These are phyloP conservation scores for Danio choprae DNA, from an alignment of 2,797 vertebrate species.

Conservation along the genomic window DNA sequence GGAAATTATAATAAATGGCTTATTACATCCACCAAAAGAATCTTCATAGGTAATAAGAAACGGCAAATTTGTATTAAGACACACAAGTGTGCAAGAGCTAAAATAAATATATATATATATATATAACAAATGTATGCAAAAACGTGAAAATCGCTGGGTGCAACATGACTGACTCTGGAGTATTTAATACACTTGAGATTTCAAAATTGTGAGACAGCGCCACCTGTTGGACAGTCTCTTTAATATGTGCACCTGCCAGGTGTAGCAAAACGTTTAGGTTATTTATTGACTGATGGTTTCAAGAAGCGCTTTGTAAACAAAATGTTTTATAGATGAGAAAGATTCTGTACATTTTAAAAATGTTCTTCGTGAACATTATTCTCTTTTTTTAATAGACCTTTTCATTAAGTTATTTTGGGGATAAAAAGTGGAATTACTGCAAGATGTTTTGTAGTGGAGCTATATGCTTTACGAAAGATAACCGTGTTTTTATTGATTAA, in stretches of 20 bases:
- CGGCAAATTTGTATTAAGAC: background rate
- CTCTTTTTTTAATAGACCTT: too few species aligned
- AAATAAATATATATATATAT: background rate
- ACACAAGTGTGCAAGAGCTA: background rate
- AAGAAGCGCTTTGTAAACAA: too few species aligned
- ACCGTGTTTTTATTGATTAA: too few species aligned
- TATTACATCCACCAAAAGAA: background rate
- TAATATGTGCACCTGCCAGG: background rate
- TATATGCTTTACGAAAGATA: too few species aligned
- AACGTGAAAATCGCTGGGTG: background rate
- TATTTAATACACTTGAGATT: background rate
- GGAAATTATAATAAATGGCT: background rate
- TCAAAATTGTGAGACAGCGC: conserved; percentile 36
- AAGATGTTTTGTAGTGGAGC: too few species aligned
- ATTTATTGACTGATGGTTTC: too few species aligned
- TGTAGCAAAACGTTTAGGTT: background rate
- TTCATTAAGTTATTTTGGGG: too few species aligned
- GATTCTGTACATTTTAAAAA: too few species aligned
- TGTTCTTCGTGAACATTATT: too few species aligned
- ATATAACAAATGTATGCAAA: background rate
- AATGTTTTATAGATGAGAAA: too few species aligned
- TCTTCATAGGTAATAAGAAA: too few species aligned
- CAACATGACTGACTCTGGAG: background rate
- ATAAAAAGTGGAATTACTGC: too few species aligned
- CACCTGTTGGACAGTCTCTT: conserved; percentile 35